Evolutionary conservation across 2,113 vertebrate species (phyloP).

Genomic region (Chelonoidis abingdonii): DNA sequence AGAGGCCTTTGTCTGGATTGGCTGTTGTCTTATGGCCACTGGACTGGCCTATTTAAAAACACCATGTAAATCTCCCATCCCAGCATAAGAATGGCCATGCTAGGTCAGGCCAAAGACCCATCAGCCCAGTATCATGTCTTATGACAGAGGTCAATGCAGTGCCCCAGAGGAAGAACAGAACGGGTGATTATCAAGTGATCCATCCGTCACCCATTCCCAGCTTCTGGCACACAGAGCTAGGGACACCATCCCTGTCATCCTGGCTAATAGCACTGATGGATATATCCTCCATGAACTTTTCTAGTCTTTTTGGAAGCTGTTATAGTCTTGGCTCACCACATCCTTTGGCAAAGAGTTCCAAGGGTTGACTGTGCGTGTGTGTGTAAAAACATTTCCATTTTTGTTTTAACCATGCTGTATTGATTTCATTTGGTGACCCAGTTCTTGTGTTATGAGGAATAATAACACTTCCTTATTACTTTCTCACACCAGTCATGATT

Average conservation of each 20-base stretch:
- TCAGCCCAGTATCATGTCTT: neutral
- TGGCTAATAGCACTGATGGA: neutral
- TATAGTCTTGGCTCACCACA: neutral
- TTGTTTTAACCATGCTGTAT: neutral
- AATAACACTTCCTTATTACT: neutral
- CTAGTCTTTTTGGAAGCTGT: neutral
- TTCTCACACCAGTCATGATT: neutral
- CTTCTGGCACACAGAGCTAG: neutral
- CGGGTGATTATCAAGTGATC: too few species aligned
- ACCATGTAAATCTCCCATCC: fast-evolving
- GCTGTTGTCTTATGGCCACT: neutral
- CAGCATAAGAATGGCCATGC: too few species aligned
- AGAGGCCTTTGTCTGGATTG: fast-evolving
- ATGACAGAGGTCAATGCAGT: too few species aligned
- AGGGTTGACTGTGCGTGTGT: neutral
- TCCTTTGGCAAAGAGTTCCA: neutral
- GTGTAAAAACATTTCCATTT: neutral
- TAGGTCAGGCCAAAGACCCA: neutral
- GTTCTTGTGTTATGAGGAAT: neutral
- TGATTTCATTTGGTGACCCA: neutral
- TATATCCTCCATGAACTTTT: neutral
- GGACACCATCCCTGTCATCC: too few species aligned
- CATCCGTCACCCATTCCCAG: neutral
- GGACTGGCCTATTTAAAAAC: neutral
- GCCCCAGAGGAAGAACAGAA: too few species aligned